These are phyloP conservation scores for Periplaneta americana DNA, from an alignment of 1,140 invertebrate species.

Conservation along the genomic window DNA sequence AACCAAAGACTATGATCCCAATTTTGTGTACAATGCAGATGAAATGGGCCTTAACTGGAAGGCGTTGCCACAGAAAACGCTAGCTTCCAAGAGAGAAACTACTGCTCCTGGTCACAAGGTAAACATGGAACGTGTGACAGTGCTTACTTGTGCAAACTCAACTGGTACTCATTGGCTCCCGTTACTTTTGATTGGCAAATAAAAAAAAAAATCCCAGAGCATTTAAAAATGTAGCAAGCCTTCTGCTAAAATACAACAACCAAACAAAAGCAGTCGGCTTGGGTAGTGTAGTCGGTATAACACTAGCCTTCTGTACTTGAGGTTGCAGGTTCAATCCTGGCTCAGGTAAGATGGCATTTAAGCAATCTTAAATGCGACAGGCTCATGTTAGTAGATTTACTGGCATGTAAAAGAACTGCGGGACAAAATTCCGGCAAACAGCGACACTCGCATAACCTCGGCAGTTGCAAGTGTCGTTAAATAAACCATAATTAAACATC, in stretches of 20 bases:
- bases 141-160: conserved; percentile 35
- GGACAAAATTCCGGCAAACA: no score
- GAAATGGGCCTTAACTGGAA: conserved; percentile 37
- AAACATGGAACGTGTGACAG: conserved; percentile 32
- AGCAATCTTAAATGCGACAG: no score
- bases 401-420: no score
- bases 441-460: no score
- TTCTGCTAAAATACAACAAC: not conserved
- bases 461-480: no score
- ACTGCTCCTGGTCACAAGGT: conserved; percentile 31
- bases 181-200: conserved; percentile 29
- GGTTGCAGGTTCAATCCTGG: no score
- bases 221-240: conserved; percentile 22
- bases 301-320: no score
- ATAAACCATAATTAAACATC: no score
- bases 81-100: conserved; percentile 29
- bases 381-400: no score
- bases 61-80: conserved; percentile 31
- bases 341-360: no score
- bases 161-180: conserved; percentile 31
- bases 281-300: no score
- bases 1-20: not conserved
- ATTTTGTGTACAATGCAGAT: conserved; percentile 35
- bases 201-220: conserved; percentile 24
- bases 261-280: no score